Base-by-base conservation (phyloP, 2,888 invertebrate genomes). In the Muschampia plurimacula region DNA sequence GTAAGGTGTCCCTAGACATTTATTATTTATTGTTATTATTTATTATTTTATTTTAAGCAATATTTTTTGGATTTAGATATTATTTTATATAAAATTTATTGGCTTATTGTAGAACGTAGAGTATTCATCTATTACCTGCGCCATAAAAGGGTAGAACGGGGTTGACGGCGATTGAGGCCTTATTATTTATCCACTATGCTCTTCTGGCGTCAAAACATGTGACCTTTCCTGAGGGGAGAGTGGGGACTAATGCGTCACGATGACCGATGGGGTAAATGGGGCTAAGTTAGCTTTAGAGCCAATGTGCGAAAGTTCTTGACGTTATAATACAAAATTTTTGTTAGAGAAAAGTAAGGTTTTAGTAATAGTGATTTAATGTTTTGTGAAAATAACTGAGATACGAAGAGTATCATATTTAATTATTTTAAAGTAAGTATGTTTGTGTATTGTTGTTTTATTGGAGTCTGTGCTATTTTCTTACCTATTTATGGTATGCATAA, bases 41-140 rank as follows among this genome's bases (percentile, higher is more conserved):
- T n/a, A n/a, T n/a, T n/a, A n/a, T n/a, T n/a, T n/a, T n/a, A n/a
- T n/a, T n/a, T n/a, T n/a, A n/a, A n/a, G n/a, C n/a, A n/a, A n/a
- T n/a, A n/a, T 39, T 39, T 39, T 39, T 39, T 39, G 39, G 39
- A 39, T 39, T 39, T 39, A 39, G 2, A 39, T 15, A 2, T 55
- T 22, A 22, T 22, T 55, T 55, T 46, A 22, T 22, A 55, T 55
- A 55, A 55, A 55, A 55, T 66, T 65, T 64, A 71, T 39, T 59
- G 39, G 44, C 59, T 82, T 84, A 84, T 84, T 84, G 83, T 83
- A 83, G 82, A 77, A 83, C 84, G 82, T 83, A 83, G 82, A 77
- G 78, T 81, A 82, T 86, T 84, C 91, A 93, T 93, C 91, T 91
- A 92, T 93, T 92, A 93, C 91, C 85, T 83, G 86, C 83, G 83